Evolutionary conservation across 2,797 vertebrate species (phyloP).

Genomic region (Dromococcyx pavoninus): DNA sequence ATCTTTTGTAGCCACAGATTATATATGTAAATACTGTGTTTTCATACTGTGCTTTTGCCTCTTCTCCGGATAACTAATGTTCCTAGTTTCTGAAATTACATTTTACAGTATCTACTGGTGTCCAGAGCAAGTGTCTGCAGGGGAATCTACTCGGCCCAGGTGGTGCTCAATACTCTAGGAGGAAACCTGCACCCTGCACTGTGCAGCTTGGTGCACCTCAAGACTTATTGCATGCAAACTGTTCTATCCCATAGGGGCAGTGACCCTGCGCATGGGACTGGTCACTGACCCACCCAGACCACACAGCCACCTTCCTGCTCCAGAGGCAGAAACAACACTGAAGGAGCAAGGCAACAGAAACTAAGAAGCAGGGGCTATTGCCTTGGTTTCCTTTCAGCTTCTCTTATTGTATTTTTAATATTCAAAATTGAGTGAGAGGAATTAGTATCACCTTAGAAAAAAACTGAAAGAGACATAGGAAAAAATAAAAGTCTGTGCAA

Average conservation of each 20-base stretch:
- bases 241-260: background rate
- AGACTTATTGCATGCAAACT: fast-evolving
- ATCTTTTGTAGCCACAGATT: background rate
- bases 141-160: background rate
- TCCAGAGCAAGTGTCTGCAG: background rate
- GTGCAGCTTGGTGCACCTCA: background rate
- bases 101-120: background rate
- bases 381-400: background rate
- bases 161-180: background rate
- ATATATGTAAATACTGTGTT: background rate
- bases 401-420: background rate
- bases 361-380: background rate
- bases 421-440: background rate
- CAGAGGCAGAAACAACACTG: background rate
- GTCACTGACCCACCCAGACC: too few relatives aligned
- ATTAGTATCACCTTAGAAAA: background rate
- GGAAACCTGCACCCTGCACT: background rate
- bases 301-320: fast-evolving
- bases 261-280: fast-evolving
- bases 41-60: background rate
- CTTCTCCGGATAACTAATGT: background rate
- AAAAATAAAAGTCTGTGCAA: background rate
- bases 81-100: background rate
- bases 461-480: background rate
- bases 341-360: background rate